Base-by-base conservation (phyloP, 1,140 invertebrate species). In the Lamellibrachia luymesi region DNA sequence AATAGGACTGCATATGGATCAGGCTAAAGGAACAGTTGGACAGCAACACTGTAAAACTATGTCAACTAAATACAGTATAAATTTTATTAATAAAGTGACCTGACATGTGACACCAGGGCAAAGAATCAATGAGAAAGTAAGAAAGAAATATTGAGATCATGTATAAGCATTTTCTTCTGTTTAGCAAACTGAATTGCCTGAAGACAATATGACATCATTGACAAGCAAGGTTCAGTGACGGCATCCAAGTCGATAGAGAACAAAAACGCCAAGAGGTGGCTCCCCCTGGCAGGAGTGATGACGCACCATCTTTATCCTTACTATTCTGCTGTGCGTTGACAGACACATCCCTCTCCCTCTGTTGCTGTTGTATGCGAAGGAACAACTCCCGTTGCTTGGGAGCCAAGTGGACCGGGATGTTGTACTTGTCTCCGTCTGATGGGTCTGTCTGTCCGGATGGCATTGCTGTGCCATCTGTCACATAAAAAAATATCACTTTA, bases 301-400 rank as follows among this genome's bases (percentile, higher is more conserved):
- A 92, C 92, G 51, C 49, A 51, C 50, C 92, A 92, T 50, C 27
- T 64, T 52, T n/a, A 50, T 38, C 92, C 52, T 51, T 50, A 38
- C 27, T 92, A 92, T 52, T 64, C 52, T 51, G 50, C 92, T 92
- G 49, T 51, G 38, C 8, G 50, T 17, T 52, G 92, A 51, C 50
- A 50, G 52, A 51, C 7, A 17, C 92, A n/a, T 52, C 52, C 27
- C 92, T 52, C 27, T 51, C 50, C 92, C 52, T 13, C 94, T 98
- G 97, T 94, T 97, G 97, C 93, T 97, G 97, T 93, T 97, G 97
- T 94, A 98, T 97, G 92, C 97, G 96, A 94, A 97, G 95, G 93
- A 97, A 97, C 25, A 98, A 95, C 94, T 98, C 97, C 92, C 97
- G 96, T 93, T 98, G 97, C 93, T 97, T 97, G 92, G 97, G 97